Evolutionary conservation across 2,113 vertebrate species (phyloP), one percentile per base, ranked within the genome.

Genomic region (Sterna hirundo): DNA sequence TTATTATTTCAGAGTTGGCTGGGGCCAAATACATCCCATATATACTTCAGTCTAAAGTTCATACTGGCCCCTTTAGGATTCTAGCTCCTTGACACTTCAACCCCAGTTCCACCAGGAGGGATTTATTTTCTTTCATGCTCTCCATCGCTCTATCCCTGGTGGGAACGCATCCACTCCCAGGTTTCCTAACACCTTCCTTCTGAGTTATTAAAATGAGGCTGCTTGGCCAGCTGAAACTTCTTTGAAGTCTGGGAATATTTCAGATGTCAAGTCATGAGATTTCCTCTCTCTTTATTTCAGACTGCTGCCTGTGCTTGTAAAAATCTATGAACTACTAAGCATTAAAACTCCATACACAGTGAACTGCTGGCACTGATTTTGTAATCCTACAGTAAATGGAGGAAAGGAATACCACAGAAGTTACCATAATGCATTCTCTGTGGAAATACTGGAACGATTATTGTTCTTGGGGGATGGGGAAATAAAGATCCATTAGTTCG

Each of bases 191-290:
- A 64, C 22, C 54, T 74, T 79, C 72, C 66, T 96, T 91, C 65
- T 78, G 61, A 87, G 83, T 87, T 97, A 96, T 90, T 86, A 91
- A 96, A 97, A 93, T 92, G 85, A 94, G 86, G 88, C 88, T 96
- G 93, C 74, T 80, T 76, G 34, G 69, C 40, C 78, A 96, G 82
- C 60, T 49, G 90, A 96, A 97, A 94, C 91, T 77, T 95, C 86
- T 97, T 94, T 94, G 86, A 97, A 94, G 75, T 70, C 76, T 68
- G 91, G 87, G 68, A 94, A 96, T 92, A 91, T 93, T 95, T 97
- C 94, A 92, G 82, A 96, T 95, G 95, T 96, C 96, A 97, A 93
- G 92, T 87, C 82, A 87, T 85, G 64, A 96, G 87, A 92, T 92
- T 96, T 94, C 70, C 36, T 84, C 70, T 92, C 80, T 92, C 82